Evolutionary conservation across 1,140 invertebrate genomes (phyloP), one percentile per base, ranked within the genome.

Genomic region (Drosophila suzukii): DNA sequence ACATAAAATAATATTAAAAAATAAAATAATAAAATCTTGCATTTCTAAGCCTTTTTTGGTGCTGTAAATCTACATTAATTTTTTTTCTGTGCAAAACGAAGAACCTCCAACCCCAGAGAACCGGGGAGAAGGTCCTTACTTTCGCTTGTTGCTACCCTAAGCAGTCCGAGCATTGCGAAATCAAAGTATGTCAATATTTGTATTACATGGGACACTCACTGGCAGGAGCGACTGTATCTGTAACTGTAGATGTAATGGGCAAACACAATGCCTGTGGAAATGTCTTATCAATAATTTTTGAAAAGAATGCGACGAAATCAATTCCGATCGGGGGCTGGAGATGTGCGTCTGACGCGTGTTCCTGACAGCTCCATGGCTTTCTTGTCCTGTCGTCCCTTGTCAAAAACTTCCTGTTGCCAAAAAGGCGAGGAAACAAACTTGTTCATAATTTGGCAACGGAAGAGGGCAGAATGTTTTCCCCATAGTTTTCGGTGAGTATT

Each of bases 111-210:
- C 59, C 50, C 41, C 59, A 17, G 50, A 36, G 11, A 59, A 47
- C 55, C 30, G 38, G 36, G 54, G 36, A 62, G 53, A 78, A 59
- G 43, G 41, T 54, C 57, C 61, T 66, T 63, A 27, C 59, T 27
- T 49, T 38, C 20, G 39, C 70, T 56, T 30, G 59, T 65, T 74
- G 58, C 58, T 54, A 56, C 70, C 78, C 78, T 27, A 43, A 62
- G 63, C 58, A 36, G 32, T n/a, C 36, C 41, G 41, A 13, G 49
- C 46, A 54, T 68, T 80, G 72, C 57, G 57, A 88, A 86, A 86
- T 86, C 83, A 86, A 86, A 77, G 83, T 70, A 76, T 89, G 76
- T 86, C 83, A 86, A 86, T 86, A 86, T 86, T 86, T 86, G 83
- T 86, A 88, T 80, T 86, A 88, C 79, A 88, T 72, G 79, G 78